Evolutionary conservation across 30 jellyfish, hydroid and myxozoan genomes (phyloP), one percentile per base, ranked within the genome.

Genomic region (Pseudorhiza aurosa): DNA sequence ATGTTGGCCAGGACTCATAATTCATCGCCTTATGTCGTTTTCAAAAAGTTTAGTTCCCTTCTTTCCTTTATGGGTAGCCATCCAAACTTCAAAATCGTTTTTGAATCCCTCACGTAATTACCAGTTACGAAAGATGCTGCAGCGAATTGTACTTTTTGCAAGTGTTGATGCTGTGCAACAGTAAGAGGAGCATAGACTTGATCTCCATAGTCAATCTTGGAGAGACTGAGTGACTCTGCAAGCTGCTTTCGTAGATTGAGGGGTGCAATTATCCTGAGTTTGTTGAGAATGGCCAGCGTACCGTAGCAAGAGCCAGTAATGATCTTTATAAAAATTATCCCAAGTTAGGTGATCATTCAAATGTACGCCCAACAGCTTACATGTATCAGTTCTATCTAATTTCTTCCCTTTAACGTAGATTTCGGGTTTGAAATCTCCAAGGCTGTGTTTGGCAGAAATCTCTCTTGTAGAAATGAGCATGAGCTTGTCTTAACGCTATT

Each of bases 121-220:
- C 84, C 84, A 10, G 47, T 73, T 30, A 73, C 87, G 53, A 73
- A 73, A 58, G 77, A 46, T 55, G 87, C 87, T 0, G 87, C 79
- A 58, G 87, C n/a, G n/a, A n/a, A n/a, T n/a, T n/a, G n/a, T n/a
- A n/a, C n/a, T n/a, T n/a, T n/a, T n/a, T n/a, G n/a, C 82, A 73
- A 73, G 74, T 43, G 51, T 1, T 73, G 49, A 17, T 46, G 57
- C 58, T 46, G 87, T 30, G 74, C 74, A 30, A 1, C 58, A 30
- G 77, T 42, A 30, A 58, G 77, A 0, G 53, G 74, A 0, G 53
- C n/a, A n/a, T n/a, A n/a, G n/a, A n/a, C n/a, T n/a, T n/a, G n/a
- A n/a, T n/a, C n/a, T n/a, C n/a, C n/a, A 76, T 59, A 58, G 83
- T 76, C 88, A 40, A 55, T 59, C 83, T 76, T 33, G 11, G 82